Percentiles rank a stretch among this genome's conserved stretches.
Evolutionary conservation across 2,797 vertebrate species (phyloP).

Genomic region (Pitangus sulphuratus): DNA sequence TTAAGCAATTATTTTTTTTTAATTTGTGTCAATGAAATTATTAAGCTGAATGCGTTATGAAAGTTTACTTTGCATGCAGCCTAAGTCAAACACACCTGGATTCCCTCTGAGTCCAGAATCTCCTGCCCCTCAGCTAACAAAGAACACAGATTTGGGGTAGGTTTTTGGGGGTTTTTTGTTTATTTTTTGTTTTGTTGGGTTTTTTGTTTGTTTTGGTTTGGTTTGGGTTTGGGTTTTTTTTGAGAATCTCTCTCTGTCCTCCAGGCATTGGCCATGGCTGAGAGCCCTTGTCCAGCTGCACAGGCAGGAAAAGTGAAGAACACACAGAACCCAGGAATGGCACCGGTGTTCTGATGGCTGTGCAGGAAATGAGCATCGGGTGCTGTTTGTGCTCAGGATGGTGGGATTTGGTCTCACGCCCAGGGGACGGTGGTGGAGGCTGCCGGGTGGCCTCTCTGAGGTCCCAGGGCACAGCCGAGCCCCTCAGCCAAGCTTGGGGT

Average conservation of each 20-base stretch:
- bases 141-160: rapidly evolving
- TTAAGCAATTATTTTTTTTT: not conserved
- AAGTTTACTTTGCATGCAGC: not conserved
- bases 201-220: not conserved
- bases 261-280: too few relatives aligned
- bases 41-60: not conserved
- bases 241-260: not conserved
- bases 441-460: not conserved
- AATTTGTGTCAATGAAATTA: not conserved
- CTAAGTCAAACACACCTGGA: not conserved
- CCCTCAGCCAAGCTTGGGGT: too few relatives aligned
- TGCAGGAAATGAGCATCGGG: rapidly evolving
- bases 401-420: not conserved
- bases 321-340: not conserved
- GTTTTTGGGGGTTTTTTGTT: too few relatives aligned
- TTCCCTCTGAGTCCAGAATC: not conserved
- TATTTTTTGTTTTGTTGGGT: too few relatives aligned
- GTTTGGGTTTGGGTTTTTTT: not conserved
- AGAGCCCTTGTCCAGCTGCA: not conserved
- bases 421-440: not conserved
- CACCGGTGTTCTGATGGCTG: rapidly evolving
- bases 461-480: not conserved
- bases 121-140: not conserved
- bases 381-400: not conserved
- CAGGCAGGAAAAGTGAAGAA: too few relatives aligned